Evolutionary conservation across 1,140 invertebrate species (phyloP), one percentile per base, ranked within the genome.

Genomic region (Plutomurus gul): DNA sequence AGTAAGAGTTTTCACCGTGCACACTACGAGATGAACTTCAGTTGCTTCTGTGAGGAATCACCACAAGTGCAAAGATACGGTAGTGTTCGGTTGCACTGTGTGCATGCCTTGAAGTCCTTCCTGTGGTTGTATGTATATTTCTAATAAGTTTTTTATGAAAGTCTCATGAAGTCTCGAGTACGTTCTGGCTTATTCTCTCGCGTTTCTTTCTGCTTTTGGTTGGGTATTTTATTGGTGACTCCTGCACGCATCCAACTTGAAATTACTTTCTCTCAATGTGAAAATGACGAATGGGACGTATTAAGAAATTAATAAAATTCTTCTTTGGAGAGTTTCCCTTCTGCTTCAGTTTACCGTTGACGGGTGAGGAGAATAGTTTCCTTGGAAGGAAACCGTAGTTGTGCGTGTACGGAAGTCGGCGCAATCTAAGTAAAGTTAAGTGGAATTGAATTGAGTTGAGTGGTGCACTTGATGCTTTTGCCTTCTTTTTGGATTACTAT

Each of bases 261-360:
- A 65, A 65, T 65, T 65, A 65, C 56, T 65, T 65, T 16, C 56
- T 36, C 56, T 16, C 30, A 6, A 36, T 36, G 56, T 65, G 56
- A 36, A 65, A 65, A 65, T 65, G 56, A 65, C 56, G 56, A 65
- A 65, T 65, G 56, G 56, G 56, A 65, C n/a, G 18, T 65, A 65
- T 65, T 65, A 65, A 65, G 56, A 65, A 65, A 65, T 65, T 65
- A 65, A 65, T 65, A 65, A 65, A 65, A 65, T 36, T 30, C 56
- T 33, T 65, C 56, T 7, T 36, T 25, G 11, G 30, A 6, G 27
- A n/a, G 13, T 7, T 25, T 47, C n/a, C n/a, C 18, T 27, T 27
- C 36, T 30, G 30, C 6, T 65, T 65, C 56, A 16, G 22, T 27
- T 30, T 65, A 13, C 30, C 6, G 36, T 30, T 30, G 16, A 65